Evolutionary conservation across 2,888 invertebrate species (phyloP).

Genomic region (Laothoe populi): DNA sequence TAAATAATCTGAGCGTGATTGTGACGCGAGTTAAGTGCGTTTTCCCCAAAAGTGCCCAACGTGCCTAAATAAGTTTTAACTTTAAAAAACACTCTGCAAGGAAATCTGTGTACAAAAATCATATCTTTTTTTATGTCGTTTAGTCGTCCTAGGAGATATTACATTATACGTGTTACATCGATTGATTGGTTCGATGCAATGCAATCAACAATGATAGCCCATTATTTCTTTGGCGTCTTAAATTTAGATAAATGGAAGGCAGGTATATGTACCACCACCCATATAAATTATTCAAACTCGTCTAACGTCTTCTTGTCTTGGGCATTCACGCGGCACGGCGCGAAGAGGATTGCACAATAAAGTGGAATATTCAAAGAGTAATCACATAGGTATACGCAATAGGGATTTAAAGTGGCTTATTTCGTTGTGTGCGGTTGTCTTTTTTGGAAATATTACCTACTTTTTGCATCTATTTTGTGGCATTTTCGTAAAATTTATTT

Average conservation of each 20-base stretch:
- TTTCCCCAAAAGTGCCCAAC: too few species aligned
- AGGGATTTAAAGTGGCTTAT: constrained; percentile 56
- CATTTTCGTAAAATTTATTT: too few species aligned
- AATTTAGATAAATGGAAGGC: constrained; percentile 82
- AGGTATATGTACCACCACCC: constrained; percentile 70
- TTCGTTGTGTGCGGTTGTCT: constrained; percentile 40
- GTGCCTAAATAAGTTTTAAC: too few species aligned
- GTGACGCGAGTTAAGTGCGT: too few species aligned
- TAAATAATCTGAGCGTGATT: too few species aligned
- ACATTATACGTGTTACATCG: neutral
- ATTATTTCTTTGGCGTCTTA: constrained; percentile 64
- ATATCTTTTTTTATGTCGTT: too few species aligned
- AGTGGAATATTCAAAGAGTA: constrained; percentile 79
- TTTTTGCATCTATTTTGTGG: too few species aligned
- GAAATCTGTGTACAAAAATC: too few species aligned
- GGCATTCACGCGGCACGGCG: constrained; percentile 74
- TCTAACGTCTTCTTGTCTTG: constrained; percentile 55
- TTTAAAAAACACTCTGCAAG: too few species aligned
- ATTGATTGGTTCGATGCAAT: constrained; percentile 30
- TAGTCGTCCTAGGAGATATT: too few species aligned
- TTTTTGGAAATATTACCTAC: constrained; percentile 25
- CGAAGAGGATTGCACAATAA: constrained; percentile 76
- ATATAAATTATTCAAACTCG: constrained; percentile 74
- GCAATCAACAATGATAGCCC: constrained; percentile 64
- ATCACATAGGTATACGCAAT: constrained; percentile 68